Base-by-base conservation (phyloP, 2,797 vertebrate species). In the Ciconia nigra region DNA sequence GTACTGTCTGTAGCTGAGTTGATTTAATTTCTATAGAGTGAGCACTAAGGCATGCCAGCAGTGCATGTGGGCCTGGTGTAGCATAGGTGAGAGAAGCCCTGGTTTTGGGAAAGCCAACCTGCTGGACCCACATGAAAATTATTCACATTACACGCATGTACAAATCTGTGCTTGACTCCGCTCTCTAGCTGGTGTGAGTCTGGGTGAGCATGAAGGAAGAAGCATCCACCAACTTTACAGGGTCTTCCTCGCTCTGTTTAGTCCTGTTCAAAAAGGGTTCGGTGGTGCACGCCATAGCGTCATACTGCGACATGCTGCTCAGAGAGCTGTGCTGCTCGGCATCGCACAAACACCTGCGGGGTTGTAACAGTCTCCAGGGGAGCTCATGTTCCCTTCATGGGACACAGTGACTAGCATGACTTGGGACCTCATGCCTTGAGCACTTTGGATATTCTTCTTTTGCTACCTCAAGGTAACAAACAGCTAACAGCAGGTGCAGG, bases 51-150 rank as follows among this genome's bases (percentile, higher is more conserved):
- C 4, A 8, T 25, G 12, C 15, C 4, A 5, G 28, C 28, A 8
- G 25, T 2, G 7, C 0, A 0, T 2, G 3, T 31, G 39, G 39
- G 15, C 35, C n/a, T 39, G 52, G 55, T 16, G 35, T 58, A 47
- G 49, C 18, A 35, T 35, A 63, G 33, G 24, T 39, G 24, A 69
- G 39, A 78, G 55, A 52, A 78, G 15, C 44, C 24, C 19, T 42
- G 35, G 7, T 47, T 39, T 49, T 10, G 28, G 42, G 55, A 83
- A 72, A 58, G 44, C 46, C 39, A 28, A 4, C 22, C 42, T 52
- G 15, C 41, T 67, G 59, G 35, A 67, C 35, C 17, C 24, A 41
- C 7, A 31, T 37, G n/a, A 26, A 33, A 2, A 19, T 42, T 72
- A 62, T 82, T 85, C 19, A 66, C 5, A 2, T 85, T 16, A 66